A percentile compares a stretch with the other conserved stretches of the same genome.
Conservation (phyloP, 2,797 vertebrate species). For the Otus scops region DNA sequence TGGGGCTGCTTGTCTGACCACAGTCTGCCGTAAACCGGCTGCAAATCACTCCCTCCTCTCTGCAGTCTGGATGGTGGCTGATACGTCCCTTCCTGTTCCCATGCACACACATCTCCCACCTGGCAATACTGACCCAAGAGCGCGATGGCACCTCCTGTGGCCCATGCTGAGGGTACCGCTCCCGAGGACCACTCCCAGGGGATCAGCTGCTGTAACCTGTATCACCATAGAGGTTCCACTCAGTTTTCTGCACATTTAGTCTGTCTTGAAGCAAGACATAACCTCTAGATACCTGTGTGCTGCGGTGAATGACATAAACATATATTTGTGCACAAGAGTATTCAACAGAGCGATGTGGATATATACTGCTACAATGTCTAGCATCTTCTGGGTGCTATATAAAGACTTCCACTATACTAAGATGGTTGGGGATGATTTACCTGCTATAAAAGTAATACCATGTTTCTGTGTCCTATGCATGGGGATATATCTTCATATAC, state of each 20-base stretch:
- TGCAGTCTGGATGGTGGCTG: background rate
- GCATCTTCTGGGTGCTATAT: background rate
- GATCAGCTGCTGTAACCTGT: background rate
- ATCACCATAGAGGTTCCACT: background rate
- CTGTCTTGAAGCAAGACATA: background rate
- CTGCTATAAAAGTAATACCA: background rate
- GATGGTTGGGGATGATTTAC: background rate
- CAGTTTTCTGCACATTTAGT: background rate
- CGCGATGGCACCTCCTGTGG: background rate
- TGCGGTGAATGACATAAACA: background rate
- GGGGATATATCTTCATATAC: background rate
- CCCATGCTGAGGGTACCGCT: background rate
- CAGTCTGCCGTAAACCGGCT: background rate
- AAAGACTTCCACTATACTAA: background rate
- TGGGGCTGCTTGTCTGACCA: background rate
- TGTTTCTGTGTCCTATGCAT: background rate
- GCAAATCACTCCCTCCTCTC: background rate
- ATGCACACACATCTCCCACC: background rate
- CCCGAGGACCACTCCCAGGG: accelerated
- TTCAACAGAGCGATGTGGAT: background rate
- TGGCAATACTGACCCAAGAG: background rate
- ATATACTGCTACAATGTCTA: background rate
- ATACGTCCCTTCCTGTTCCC: background rate
- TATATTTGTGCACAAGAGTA: background rate
- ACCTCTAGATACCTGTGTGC: background rate